phyloP scores from a whole-genome alignment of 2,797 vertebrate species.

The Pogonophryne albipinna region DNA sequence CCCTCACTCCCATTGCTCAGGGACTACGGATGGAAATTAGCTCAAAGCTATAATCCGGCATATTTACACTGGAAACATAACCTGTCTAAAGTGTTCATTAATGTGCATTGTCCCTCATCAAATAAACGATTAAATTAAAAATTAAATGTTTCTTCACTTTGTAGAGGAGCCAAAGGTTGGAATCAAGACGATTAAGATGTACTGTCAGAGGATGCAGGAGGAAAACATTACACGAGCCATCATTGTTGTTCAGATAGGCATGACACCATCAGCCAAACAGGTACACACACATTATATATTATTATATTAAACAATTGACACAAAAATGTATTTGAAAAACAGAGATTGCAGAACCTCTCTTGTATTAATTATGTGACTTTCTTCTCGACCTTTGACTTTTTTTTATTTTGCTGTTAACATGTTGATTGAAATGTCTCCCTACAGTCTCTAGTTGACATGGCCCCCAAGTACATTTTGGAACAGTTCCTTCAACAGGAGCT shows the following conservation, averaged over 20 bases:
- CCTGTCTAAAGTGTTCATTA: too few relatives aligned
- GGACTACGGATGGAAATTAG: too few relatives aligned
- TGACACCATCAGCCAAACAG: conserved; percentile 98
- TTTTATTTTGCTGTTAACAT: background rate
- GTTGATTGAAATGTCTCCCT: conserved; percentile 5
- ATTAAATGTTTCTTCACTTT: background rate
- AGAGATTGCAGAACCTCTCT: background rate
- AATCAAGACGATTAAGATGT: conserved; percentile 99
- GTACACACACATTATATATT: conserved; percentile 60
- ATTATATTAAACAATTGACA: background rate
- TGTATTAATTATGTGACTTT: background rate
- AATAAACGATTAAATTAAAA: too few relatives aligned
- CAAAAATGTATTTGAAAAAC: fast-evolving
- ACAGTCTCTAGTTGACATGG: conserved; percentile 98
- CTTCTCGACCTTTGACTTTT: background rate
- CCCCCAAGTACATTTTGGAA: conserved; percentile 97
- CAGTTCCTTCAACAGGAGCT: conserved; percentile 98
- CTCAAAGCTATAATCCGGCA: too few relatives aligned
- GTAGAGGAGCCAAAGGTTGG: conserved; percentile 99
- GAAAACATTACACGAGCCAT: conserved; percentile 97
- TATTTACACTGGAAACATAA: too few relatives aligned
- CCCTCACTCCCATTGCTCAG: too few relatives aligned
- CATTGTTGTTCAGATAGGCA: conserved; percentile 97
- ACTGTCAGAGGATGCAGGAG: conserved; percentile 98
- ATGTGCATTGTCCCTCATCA: too few relatives aligned